A percentile compares a stretch with the other conserved stretches of the same genome.
phyloP scores from a whole-genome alignment of 2,888 invertebrate genomes.

The Sceliomorpha sp. region DNA sequence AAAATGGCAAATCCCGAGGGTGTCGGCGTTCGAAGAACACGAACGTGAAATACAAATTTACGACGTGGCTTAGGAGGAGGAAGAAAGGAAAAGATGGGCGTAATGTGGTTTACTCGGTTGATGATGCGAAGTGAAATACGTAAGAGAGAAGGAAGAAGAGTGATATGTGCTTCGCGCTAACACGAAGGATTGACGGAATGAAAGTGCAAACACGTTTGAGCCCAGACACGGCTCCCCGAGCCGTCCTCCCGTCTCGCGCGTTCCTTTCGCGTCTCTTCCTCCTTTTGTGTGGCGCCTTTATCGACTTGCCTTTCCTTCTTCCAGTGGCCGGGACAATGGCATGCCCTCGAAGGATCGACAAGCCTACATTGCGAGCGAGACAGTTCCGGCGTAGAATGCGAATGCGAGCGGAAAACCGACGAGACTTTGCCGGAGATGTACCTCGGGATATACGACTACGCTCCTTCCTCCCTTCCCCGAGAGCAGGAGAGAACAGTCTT shows the following conservation, averaged over 20 bases:
- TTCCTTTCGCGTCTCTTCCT: conserved; percentile 22
- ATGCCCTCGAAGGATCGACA: conserved; percentile 22
- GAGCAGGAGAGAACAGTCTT: too few species aligned
- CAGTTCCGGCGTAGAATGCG: conserved; percentile 20
- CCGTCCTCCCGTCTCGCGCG: conserved; percentile 23
- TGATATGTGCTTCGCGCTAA: conserved; percentile 18
- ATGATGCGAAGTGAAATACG: conserved; percentile 29
- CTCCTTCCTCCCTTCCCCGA: conserved; percentile 7
- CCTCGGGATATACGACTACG: conserved; percentile 27
- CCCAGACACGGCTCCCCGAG: conserved; percentile 7
- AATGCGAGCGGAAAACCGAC: conserved; percentile 33
- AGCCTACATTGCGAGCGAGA: conserved; percentile 28
- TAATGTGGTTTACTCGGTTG: conserved; percentile 21
- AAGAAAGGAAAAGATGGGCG: conserved; percentile 7
- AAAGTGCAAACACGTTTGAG: conserved; percentile 10
- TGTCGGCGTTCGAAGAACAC: conserved; percentile 13
- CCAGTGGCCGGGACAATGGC: conserved; percentile 29
- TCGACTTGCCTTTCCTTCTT: conserved; percentile 34
- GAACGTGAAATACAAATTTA: conserved; percentile 17
- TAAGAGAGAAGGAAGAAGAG: conserved; percentile 1
- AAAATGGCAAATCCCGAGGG: conserved; percentile 22
- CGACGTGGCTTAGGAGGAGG: conserved; percentile 8
- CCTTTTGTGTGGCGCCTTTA: conserved; percentile 33
- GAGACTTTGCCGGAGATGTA: conserved; percentile 43
- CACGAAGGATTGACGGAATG: conserved; percentile 26